Evolutionary conservation across 1,140 invertebrate species (phyloP).

Genomic region (Cataglyphis hispanica): DNA sequence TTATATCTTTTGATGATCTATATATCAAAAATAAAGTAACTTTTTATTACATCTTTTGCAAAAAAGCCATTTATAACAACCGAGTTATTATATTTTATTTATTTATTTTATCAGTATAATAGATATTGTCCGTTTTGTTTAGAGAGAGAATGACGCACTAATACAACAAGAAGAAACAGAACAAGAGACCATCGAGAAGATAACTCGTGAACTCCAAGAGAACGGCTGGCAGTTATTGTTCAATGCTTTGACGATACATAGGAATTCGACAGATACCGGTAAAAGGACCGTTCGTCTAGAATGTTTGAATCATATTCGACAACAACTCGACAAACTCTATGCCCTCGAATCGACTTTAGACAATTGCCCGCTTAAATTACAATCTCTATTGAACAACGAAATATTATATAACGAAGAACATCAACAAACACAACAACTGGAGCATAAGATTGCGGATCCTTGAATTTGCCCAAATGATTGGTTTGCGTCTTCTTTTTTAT

Average conservation of each 20-base stretch:
- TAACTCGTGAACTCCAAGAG: slow-evolving; percentile 64
- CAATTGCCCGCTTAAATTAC: slow-evolving; percentile 74
- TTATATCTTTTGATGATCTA: neutral
- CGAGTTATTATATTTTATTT: neutral
- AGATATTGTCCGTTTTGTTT: slow-evolving; percentile 13
- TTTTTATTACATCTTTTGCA: neutral
- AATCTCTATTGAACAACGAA: slow-evolving; percentile 14
- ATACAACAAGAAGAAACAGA: slow-evolving; percentile 40
- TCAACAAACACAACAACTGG: slow-evolving; percentile 35
- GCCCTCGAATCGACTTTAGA: slow-evolving; percentile 84
- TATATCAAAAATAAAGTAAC: too few species aligned
- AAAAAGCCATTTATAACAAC: neutral
- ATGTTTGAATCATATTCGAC: slow-evolving; percentile 84
- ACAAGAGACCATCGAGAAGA: slow-evolving; percentile 59
- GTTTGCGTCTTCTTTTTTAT: neutral
- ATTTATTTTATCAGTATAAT: neutral
- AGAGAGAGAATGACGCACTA: slow-evolving; percentile 38
- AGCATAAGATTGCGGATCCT: slow-evolving; percentile 53
- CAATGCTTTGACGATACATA: slow-evolving; percentile 47
- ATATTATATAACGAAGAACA: neutral
- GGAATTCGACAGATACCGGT: slow-evolving; percentile 62
- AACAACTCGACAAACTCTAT: slow-evolving; percentile 81
- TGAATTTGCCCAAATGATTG: neutral
- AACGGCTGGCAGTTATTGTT: slow-evolving; percentile 60
- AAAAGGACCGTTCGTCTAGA: slow-evolving; percentile 82